Base-by-base conservation (phyloP, 2,888 invertebrate species). In the Drosophila aldrichi region DNA sequence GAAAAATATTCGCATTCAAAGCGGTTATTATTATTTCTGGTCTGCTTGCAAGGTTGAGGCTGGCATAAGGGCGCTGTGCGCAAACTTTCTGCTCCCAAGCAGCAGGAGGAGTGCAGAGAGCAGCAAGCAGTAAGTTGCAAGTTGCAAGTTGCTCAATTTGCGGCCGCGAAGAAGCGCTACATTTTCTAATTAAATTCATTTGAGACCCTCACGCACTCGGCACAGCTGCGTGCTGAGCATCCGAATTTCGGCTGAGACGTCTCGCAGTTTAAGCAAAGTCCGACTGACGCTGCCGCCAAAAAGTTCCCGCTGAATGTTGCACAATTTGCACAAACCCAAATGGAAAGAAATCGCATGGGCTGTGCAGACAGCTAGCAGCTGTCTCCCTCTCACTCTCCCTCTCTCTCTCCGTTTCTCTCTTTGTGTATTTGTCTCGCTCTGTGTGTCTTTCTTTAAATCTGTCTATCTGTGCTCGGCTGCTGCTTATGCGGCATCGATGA, bases 161-260 rank as follows among this genome's bases (percentile, higher is more conserved):
- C 63, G 64, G 54, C 67, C 60, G 79, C 83, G 75, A 76, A 89
- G 83, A 74, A 81, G 88, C 58, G 71, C 75, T 87, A 72, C 78
- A 87, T 84, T 90, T 89, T 89, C 90, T 90, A 89, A 89, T 89
- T 90, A 89, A 89, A 90, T 89, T 89, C 91, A 90, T 84, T 90
- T 90, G 91, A 90, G 82, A 82, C 84, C 82, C 83, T 83, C 89
- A 90, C 84, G 89, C 89, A 84, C 79, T 88, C 70, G 64, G 70
- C 72, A 54, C 65, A 75, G 75, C 75, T 74, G 75, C 88, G 89
- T 88, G 86, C 77, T 69, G 61, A 58, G 90, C 68, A 90, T 86
- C 81, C 70, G 48, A 70, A 74, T 74, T 58, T 48, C 18, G 34
- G 51, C 44, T 56, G 22, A 12, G 46, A 44, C 32, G 18, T 32